Base-by-base conservation (phyloP, 2,113 vertebrate species). In the Gila orcuttii region DNA sequence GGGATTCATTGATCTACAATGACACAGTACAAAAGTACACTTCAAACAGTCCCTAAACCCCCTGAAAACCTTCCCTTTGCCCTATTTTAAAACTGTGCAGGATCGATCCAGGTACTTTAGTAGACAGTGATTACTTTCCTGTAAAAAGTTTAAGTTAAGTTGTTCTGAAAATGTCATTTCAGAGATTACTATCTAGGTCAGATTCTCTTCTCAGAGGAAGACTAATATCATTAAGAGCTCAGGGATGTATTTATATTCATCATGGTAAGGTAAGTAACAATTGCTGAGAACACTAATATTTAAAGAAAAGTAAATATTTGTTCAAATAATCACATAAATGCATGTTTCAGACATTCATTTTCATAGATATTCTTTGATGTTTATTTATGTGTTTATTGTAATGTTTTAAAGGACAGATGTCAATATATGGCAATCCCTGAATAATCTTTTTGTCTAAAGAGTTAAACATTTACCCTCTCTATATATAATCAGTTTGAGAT, bases 121-220 rank as follows among this genome's bases (percentile, higher is more conserved):
- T 68, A 12, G 62, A 84, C 85, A 78, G 21, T 77, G 52, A 33
- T 52, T 57, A 36, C 66, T 74, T 79, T 78, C 52, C 23, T 47
- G 47, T 47, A 55, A 83, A 77, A 80, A 42, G 31, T 31, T 78
- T 25, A 68, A 13, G 15, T 39, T 73, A 31, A 59, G 25, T 83
- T 85, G 13, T 84, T 69, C 31, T 77, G 11, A 82, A 84, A 68
- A 86, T 84, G 81, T 36, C 47, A n/a, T 77, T 86, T 82, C 85
- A 82, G 23, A 86, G 84, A 86, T 69, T 66, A 15, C 13, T 82
- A 47, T 76, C 55, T 31, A 84, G 81, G 55, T 69, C 80, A 71
- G 28, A 33, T 62, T 39, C 50, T 59, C 62, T 82, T 85, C 82
- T 85, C 73, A 83, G 85, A 90, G 74, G 52, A 52, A 83, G 47